Conservation (phyloP, 1,140 invertebrate genomes). For the Bombus consobrinus region DNA sequence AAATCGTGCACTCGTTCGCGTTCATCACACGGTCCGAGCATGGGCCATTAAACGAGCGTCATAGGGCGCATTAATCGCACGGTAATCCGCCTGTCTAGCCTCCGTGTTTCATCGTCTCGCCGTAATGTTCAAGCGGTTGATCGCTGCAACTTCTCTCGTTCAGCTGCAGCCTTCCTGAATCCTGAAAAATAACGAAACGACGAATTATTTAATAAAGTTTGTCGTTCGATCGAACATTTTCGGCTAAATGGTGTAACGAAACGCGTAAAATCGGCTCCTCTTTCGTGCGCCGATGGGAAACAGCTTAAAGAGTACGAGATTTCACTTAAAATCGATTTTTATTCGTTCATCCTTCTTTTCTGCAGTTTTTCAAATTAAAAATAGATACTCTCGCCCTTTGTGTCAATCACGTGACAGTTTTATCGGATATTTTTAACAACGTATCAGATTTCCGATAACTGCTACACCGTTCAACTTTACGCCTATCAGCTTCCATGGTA, state of each 20-base stretch:
- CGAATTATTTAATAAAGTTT: no score
- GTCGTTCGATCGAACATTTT: no score
- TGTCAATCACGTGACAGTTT: constrained; percentile 16
- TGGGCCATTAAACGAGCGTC: constrained; percentile 26
- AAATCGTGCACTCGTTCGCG: constrained; percentile 24
- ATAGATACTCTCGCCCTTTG: background rate
- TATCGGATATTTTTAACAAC: constrained; percentile 32
- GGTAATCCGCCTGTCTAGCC: constrained; percentile 13
- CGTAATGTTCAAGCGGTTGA: no score
- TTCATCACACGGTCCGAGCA: background rate
- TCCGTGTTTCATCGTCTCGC: background rate
- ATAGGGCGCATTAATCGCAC: constrained; percentile 35
- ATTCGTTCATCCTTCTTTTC: background rate
- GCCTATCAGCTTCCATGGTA: constrained; percentile 15
- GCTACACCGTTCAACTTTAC: constrained; percentile 10
- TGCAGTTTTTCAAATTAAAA: background rate
- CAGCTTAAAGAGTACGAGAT: background rate
- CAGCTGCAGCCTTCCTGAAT: no score
- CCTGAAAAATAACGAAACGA: background rate
- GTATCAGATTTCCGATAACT: constrained; percentile 34
- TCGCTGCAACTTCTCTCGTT: background rate
- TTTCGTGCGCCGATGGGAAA: no score
- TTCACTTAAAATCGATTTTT: background rate
- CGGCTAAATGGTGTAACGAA: fast-evolving
- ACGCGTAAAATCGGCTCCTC: no score